These are phyloP conservation scores for Natrix natrix DNA, from an alignment of 2,797 vertebrate genomes.

Conservation along the genomic window DNA sequence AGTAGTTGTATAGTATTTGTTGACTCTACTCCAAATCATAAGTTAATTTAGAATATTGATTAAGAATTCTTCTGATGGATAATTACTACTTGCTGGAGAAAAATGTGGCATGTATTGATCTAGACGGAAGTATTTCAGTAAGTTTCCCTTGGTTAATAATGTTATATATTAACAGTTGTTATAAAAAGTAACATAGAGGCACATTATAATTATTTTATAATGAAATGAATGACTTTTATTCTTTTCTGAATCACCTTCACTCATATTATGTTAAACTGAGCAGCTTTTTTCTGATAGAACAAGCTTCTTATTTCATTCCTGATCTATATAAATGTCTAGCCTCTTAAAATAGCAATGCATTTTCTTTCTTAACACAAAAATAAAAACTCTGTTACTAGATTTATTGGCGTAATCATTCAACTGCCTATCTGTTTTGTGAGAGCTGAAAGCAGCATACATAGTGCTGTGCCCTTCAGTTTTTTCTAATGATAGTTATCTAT, in stretches of 20 bases:
- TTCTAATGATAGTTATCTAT: neutral
- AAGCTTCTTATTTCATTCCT: constrained; percentile 13
- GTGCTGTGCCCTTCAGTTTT: neutral
- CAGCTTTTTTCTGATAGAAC: constrained; percentile 56
- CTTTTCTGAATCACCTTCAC: constrained; percentile 52
- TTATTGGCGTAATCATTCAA: neutral
- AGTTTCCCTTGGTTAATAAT: constrained; percentile 92
- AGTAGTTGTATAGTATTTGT: constrained; percentile 49
- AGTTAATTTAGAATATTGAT: constrained; percentile 86
- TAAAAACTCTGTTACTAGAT: neutral
- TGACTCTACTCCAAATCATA: constrained; percentile 73
- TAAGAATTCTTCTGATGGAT: constrained; percentile 91
- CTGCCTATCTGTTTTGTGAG: neutral
- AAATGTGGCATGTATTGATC: constrained; percentile 89
- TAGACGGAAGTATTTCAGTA: constrained; percentile 76
- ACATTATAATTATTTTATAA: constrained; percentile 92
- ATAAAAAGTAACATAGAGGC: constrained; percentile 86
- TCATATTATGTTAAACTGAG: constrained; percentile 71
- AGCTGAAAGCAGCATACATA: neutral
- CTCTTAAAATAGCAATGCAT: constrained; percentile 27
- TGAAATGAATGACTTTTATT: constrained; percentile 83
- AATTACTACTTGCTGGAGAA: constrained; percentile 89
- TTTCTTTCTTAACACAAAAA: neutral
- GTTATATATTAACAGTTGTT: constrained; percentile 85
- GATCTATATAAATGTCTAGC: constrained; percentile 24